phyloP scores from a whole-genome alignment of 2,888 invertebrate genomes.

The Mylabris sibirica region DNA sequence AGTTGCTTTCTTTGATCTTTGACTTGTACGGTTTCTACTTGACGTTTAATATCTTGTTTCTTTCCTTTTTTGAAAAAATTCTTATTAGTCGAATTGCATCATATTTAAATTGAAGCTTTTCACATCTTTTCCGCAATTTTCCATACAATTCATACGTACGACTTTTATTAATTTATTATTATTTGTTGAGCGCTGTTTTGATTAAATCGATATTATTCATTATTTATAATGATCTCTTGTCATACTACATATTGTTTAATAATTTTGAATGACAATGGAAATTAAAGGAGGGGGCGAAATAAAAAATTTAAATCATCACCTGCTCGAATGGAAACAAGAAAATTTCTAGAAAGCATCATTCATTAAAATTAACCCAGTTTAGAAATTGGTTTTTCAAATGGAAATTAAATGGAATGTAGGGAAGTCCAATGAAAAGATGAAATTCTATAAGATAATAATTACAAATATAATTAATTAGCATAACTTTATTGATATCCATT shows the following conservation, averaged over 20 bases:
- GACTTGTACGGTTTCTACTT: background rate
- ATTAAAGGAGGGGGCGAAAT: background rate
- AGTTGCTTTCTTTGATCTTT: background rate
- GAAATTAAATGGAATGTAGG: background rate
- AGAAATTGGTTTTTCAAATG: background rate
- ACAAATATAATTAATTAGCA: background rate
- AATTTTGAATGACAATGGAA: background rate
- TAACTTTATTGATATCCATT: no score
- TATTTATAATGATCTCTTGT: background rate
- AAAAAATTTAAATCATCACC: background rate
- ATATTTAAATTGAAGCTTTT: background rate
- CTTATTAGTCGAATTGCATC: background rate
- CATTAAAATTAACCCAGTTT: slow-evolving; percentile 1
- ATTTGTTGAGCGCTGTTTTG: no score
- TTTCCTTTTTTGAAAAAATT: background rate
- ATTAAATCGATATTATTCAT: background rate
- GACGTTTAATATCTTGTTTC: background rate
- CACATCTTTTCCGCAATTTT: background rate
- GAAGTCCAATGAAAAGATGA: background rate
- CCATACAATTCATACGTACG: background rate
- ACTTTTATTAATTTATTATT: no score
- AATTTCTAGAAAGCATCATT: background rate
- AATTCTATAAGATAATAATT: background rate
- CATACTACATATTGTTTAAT: background rate
- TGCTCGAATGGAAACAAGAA: background rate